Percentiles rank a stretch among this genome's conserved stretches.
Evolutionary conservation across 2,797 vertebrate genomes (phyloP).

Genomic region (Protosalanx chinensis): DNA sequence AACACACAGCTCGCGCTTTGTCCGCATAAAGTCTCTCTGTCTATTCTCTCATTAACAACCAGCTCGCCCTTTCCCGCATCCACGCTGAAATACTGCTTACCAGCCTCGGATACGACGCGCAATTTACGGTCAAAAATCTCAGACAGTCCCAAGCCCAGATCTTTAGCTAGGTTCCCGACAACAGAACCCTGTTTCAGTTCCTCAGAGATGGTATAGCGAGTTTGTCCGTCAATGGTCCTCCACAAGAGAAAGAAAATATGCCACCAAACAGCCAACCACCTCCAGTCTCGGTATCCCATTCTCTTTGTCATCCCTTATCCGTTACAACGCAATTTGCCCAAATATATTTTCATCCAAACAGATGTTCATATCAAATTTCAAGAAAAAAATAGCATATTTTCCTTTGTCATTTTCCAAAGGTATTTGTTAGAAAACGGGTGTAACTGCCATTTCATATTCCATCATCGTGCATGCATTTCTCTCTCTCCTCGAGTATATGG

Average conservation of each 20-base stretch:
- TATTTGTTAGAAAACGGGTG: neutral
- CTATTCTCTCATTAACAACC: constrained; percentile 65
- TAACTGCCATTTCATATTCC: neutral
- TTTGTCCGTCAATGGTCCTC: constrained; percentile 58
- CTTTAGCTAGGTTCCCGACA: constrained; percentile 77
- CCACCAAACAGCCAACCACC: constrained; percentile 57
- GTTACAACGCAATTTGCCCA: constrained; percentile 39
- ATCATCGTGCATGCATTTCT: constrained; percentile 2
- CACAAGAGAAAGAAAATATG: constrained; percentile 54
- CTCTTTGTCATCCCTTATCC: constrained; percentile 52
- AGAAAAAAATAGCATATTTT: constrained; percentile 22
- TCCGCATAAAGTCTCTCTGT: constrained; percentile 71
- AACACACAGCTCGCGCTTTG: constrained; percentile 59
- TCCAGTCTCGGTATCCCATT: constrained; percentile 55
- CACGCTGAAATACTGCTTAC: constrained; percentile 64
- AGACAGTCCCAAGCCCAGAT: constrained; percentile 64
- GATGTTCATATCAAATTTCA: constrained; percentile 18
- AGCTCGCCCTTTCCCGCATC: constrained; percentile 66
- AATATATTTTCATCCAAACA: constrained; percentile 7
- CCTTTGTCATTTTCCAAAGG: neutral
- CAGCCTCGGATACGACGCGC: constrained; percentile 62
- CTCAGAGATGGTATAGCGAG: constrained; percentile 68
- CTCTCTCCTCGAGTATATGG: neutral
- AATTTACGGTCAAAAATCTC: constrained; percentile 48
- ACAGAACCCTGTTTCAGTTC: constrained; percentile 64